Evolutionary conservation across 2,113 vertebrate species (phyloP).

Genomic region (Rhegmatorhina hoffmannsi): DNA sequence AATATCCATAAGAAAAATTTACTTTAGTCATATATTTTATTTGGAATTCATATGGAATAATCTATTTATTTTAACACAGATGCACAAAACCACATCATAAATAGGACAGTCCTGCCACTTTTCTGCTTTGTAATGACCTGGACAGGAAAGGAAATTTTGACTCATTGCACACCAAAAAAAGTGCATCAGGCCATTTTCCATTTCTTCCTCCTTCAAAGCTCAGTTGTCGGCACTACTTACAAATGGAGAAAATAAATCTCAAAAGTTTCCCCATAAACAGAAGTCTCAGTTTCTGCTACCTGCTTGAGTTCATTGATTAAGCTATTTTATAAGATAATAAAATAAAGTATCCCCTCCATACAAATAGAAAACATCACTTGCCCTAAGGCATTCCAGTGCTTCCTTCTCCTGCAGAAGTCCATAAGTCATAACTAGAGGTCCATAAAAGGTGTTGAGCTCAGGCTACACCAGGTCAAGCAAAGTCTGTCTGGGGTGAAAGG

Average conservation of each 20-base stretch:
- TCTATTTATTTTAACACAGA: constrained; percentile 62
- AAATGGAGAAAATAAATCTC: constrained; percentile 59
- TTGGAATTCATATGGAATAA: constrained; percentile 73
- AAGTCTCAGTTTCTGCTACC: constrained; percentile 21
- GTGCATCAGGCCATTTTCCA: neutral
- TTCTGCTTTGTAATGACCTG: neutral
- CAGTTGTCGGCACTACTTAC: neutral
- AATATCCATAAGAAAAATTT: constrained; percentile 78
- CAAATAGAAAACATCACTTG: neutral
- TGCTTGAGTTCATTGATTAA: constrained; percentile 55
- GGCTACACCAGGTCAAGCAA: rapidly evolving
- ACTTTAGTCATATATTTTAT: constrained; percentile 73
- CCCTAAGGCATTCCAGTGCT: neutral
- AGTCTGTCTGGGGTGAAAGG: neutral
- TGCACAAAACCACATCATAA: neutral
- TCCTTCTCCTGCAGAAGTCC: neutral
- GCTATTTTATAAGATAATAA: constrained; percentile 38
- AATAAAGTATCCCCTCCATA: neutral
- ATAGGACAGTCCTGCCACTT: neutral
- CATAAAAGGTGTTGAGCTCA: neutral
- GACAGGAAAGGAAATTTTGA: constrained; percentile 4
- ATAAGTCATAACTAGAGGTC: neutral
- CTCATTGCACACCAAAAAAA: neutral
- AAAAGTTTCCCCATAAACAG: constrained; percentile 51
- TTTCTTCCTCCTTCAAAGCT: neutral